Conservation (phyloP, 1,140 invertebrate genomes). For the Rhagoletis pomonella region DNA sequence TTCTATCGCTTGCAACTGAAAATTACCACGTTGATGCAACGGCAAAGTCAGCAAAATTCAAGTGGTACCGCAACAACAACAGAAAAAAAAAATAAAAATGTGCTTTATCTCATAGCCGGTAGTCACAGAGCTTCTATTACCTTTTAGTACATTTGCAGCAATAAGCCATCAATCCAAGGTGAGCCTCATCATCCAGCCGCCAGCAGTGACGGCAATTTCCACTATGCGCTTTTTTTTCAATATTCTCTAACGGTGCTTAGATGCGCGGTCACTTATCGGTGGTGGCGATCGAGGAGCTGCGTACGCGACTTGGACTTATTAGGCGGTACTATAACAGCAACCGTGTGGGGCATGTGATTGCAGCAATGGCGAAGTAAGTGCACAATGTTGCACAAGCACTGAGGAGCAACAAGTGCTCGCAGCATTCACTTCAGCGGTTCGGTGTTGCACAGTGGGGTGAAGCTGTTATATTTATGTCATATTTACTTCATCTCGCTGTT, state of each 20-base stretch:
- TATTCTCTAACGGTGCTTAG: conserved; percentile 54
- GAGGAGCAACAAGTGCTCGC: conserved; percentile 13
- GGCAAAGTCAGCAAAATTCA: background rate
- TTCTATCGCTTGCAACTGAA: conserved; percentile 50
- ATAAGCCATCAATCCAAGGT: conserved; percentile 3
- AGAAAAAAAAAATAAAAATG: background rate
- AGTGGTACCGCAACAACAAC: background rate
- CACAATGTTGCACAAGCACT: background rate
- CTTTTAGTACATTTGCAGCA: background rate
- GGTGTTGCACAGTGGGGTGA: background rate
- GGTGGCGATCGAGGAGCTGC: conserved; percentile 1
- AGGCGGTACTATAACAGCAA: conserved; percentile 22
- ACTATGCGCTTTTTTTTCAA: conserved; percentile 34
- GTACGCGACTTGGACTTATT: conserved; percentile 36
- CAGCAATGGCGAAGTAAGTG: background rate
- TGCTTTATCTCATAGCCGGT: background rate
- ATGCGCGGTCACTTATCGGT: conserved; percentile 38
- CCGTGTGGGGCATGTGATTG: conserved; percentile 28
- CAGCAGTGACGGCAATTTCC: conserved; percentile 15
- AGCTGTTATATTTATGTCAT: too few relatives aligned
- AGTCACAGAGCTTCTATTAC: conserved; percentile 14
- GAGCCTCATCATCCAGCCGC: background rate
- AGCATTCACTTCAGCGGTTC: background rate
- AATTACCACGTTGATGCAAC: conserved; percentile 17
- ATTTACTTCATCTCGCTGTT: too few relatives aligned